These are phyloP conservation scores for Botrylloides violaceus DNA, from an alignment of 23 tunicate genomes.

Conservation along the genomic window DNA sequence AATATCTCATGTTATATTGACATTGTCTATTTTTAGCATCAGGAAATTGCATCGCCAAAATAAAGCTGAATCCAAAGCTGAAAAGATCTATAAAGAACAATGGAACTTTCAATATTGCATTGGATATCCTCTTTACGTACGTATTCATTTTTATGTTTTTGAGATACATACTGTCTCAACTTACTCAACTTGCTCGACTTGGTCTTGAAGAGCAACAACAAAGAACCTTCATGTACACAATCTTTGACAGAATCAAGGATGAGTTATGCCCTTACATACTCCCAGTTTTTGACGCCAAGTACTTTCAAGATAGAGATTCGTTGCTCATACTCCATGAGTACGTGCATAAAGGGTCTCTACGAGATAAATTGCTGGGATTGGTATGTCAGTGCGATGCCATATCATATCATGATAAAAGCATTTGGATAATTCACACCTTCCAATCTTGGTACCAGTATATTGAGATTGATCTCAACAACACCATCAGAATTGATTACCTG, in stretches of 20 bases:
- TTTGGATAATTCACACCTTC: not conserved
- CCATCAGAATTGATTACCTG: too few relatives aligned
- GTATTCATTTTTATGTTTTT: not conserved
- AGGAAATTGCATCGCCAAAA: not conserved
- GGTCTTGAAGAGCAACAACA: too few relatives aligned
- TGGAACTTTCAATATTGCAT: not conserved
- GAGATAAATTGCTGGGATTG: slow-evolving; percentile 14
- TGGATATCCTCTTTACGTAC: not conserved
- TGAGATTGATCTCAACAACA: too few relatives aligned
- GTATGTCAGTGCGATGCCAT: not conserved
- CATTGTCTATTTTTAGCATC: not conserved
- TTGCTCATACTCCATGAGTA: slow-evolving; percentile 16
- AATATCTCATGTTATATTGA: too few relatives aligned
- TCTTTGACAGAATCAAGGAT: slow-evolving; percentile 20
- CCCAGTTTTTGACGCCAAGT: slow-evolving; percentile 20
- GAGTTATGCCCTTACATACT: slow-evolving; percentile 17
- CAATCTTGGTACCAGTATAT: too few relatives aligned
- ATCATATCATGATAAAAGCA: not conserved
- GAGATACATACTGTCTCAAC: too few relatives aligned
- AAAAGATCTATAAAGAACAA: not conserved
- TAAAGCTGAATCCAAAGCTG: not conserved
- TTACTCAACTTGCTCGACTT: too few relatives aligned
- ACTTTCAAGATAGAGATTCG: slow-evolving; percentile 11
- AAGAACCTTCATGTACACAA: too few relatives aligned
- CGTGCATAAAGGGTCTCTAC: slow-evolving; percentile 1